Percentiles rank a stretch among this genome's conserved stretches.
Evolutionary conservation across 2,888 invertebrate genomes (phyloP).

Genomic region (Phlogophora meticulosa): DNA sequence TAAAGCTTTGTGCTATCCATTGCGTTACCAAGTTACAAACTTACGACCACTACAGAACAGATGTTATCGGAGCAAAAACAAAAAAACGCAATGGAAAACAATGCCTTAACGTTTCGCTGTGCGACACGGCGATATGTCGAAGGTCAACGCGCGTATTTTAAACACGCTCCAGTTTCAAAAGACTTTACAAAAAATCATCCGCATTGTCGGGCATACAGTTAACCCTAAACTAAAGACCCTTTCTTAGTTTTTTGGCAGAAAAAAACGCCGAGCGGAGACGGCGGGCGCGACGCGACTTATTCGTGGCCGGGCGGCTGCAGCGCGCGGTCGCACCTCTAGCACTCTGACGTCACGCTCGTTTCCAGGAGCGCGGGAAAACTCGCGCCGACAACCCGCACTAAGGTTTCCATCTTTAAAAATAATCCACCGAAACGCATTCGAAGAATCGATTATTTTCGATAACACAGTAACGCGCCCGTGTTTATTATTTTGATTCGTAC

Average conservation of each 20-base stretch:
- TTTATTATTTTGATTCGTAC: slow-evolving; percentile 86
- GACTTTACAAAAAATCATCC: slow-evolving; percentile 76
- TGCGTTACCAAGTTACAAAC: slow-evolving; percentile 41
- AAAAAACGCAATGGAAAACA: slow-evolving; percentile 71
- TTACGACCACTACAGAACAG: slow-evolving; percentile 39
- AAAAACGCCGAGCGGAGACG: slow-evolving; percentile 79
- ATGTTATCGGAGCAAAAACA: slow-evolving; percentile 67
- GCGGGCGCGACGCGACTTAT: slow-evolving; percentile 78
- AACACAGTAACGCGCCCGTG: slow-evolving; percentile 79
- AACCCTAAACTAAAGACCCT: slow-evolving; percentile 87
- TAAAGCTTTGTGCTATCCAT: slow-evolving; percentile 45
- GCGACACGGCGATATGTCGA: slow-evolving; percentile 67
- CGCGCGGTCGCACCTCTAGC: slow-evolving; percentile 82
- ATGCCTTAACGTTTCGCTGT: slow-evolving; percentile 48
- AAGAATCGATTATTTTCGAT: slow-evolving; percentile 76
- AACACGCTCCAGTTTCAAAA: slow-evolving; percentile 71
- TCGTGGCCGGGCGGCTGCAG: slow-evolving; percentile 86
- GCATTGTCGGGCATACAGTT: slow-evolving; percentile 81
- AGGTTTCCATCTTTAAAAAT: slow-evolving; percentile 69
- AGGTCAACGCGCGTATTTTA: slow-evolving; percentile 72
- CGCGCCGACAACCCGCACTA: slow-evolving; percentile 67
- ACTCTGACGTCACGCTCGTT: slow-evolving; percentile 72
- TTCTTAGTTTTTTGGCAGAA: slow-evolving; percentile 88
- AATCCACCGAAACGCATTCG: slow-evolving; percentile 70
- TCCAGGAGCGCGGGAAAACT: slow-evolving; percentile 88